phyloP scores from a whole-genome alignment of 2,888 invertebrate genomes.

The Drosophila ezoana region DNA sequence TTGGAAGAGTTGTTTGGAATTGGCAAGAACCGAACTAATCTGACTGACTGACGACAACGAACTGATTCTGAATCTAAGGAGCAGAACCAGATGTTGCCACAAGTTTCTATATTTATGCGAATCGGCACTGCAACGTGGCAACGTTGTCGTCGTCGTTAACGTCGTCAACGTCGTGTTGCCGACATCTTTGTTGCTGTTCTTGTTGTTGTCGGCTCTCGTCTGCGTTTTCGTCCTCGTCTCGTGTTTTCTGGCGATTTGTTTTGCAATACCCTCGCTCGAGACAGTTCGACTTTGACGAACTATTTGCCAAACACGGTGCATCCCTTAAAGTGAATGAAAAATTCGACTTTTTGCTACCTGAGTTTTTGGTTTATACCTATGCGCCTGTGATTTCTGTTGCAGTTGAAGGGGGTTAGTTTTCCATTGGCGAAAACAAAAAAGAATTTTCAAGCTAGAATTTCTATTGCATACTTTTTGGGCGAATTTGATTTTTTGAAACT shows the following conservation, averaged over 20 bases:
- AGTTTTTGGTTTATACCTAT: background rate
- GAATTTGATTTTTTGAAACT: background rate
- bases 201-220: constrained; percentile 27
- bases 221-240: constrained; percentile 44
- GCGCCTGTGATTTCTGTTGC: no score
- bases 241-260: constrained; percentile 3
- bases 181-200: constrained; percentile 39
- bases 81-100: constrained; percentile 83
- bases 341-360: constrained; percentile 3
- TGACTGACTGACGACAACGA: constrained; percentile 82
- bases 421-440: background rate
- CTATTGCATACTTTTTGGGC: constrained; percentile 42
- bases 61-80: constrained; percentile 80
- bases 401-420: background rate
- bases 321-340: constrained; percentile 11
- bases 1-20: constrained; percentile 48
- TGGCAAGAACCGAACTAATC: constrained; percentile 68
- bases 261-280: constrained; percentile 27
- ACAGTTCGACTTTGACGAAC: constrained; percentile 9
- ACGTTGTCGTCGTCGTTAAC: constrained; percentile 26
- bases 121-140: constrained; percentile 71
- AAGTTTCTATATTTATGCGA: constrained; percentile 57
- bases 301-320: constrained; percentile 2
- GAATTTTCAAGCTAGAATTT: background rate
- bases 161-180: constrained; percentile 38